These are phyloP conservation scores for Rhadina sibilatrix DNA, from an alignment of 2,113 vertebrate species.

Conservation along the genomic window DNA sequence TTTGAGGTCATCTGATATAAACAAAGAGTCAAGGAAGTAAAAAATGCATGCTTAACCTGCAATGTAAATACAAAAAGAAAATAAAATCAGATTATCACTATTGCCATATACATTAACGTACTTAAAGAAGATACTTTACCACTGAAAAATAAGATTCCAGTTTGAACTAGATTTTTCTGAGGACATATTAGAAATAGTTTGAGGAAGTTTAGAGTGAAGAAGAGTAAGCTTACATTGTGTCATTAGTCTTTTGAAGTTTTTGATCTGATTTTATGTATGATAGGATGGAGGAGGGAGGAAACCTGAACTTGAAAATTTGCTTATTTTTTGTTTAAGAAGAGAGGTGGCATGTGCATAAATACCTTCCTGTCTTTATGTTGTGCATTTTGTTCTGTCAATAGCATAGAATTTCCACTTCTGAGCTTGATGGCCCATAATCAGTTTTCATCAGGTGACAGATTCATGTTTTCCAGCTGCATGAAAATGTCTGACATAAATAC, in stretches of 20 bases:
- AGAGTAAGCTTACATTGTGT: neutral
- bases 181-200: neutral
- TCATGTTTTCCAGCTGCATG: neutral
- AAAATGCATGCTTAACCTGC: neutral
- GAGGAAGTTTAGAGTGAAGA: neutral
- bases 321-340: conserved; percentile 1
- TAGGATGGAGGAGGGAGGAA: neutral
- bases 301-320: neutral
- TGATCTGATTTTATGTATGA: neutral
- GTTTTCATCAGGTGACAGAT: conserved; percentile 25
- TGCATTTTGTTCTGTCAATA: neutral
- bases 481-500: conserved; percentile 27
- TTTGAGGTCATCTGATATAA: neutral
- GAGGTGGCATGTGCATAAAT: neutral
- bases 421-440: neutral
- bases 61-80: neutral
- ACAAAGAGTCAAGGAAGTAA: neutral
- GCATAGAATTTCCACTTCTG: neutral
- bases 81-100: neutral
- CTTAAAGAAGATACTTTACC: neutral
- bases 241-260: neutral
- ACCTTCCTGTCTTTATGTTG: neutral
- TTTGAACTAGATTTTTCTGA: neutral
- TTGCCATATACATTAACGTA: neutral
- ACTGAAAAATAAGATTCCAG: neutral